A percentile compares a stretch with the other conserved stretches of the same genome.
Conservation (phyloP, 2,888 invertebrate species). For the Phorcus lineatus region DNA sequence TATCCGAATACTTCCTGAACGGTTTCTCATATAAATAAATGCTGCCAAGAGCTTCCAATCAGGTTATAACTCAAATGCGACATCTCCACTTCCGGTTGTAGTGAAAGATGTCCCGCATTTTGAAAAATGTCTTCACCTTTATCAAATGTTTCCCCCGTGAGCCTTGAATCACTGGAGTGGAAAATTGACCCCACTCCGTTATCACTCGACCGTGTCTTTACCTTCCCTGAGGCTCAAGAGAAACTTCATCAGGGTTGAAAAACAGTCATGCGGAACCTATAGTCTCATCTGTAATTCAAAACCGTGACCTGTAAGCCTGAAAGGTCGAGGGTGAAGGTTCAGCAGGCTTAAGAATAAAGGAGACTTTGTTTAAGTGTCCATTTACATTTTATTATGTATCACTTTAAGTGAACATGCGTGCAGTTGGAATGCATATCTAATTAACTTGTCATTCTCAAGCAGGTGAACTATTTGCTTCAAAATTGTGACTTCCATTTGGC, state of each 20-base stretch:
- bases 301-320: neutral
- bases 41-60: no score
- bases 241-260: no score
- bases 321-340: neutral
- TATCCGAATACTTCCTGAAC: no score
- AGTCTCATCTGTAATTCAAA: neutral
- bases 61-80: no score
- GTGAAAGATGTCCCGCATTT: no score
- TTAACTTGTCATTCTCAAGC: neutral
- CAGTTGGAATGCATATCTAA: neutral
- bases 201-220: neutral
- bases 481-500: no score
- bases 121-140: no score
- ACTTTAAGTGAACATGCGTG: neutral
- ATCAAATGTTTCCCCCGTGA: no score
- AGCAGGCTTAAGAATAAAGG: neutral
- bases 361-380: neutral
- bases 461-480: no score
- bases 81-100: no score
- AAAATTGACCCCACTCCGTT: neutral
- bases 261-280: neutral
- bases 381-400: neutral
- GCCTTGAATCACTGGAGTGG: neutral
- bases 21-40: no score
- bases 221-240: neutral